phyloP scores from a whole-genome alignment of 2,797 vertebrate species.

The Neosilurus hyrtlii region DNA sequence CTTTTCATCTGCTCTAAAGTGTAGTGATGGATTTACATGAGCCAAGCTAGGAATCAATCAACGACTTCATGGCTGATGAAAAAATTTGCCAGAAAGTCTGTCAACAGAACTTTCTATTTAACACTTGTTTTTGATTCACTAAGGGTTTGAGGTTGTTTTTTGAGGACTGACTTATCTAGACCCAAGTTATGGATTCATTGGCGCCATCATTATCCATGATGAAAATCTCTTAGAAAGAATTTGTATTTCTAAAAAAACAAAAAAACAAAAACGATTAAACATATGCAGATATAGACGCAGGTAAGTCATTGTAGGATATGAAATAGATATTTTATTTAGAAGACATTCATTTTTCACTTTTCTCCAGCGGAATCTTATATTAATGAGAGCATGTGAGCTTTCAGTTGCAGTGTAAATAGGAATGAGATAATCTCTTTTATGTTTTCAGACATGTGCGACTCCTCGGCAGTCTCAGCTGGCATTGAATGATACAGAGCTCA shows the following conservation, averaged over 20 bases:
- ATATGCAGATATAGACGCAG: constrained; percentile 35
- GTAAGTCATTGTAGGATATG: constrained; percentile 57
- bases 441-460: constrained; percentile 65
- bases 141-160: constrained; percentile 5
- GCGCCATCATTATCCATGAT: not conserved
- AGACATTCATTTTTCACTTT: constrained; percentile 56
- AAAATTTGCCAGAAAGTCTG: constrained; percentile 29
- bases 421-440: constrained; percentile 62
- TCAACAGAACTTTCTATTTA: constrained; percentile 19
- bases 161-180: not conserved
- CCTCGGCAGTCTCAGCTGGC: constrained; percentile 63
- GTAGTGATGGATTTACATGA: constrained; percentile 38
- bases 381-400: constrained; percentile 58
- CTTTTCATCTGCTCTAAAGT: constrained; percentile 23
- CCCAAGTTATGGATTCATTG: constrained; percentile 9
- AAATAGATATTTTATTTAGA: constrained; percentile 47
- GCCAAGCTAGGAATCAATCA: constrained; percentile 30
- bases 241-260: not conserved
- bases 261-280: not conserved
- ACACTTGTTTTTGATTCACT: constrained; percentile 17
- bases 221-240: not conserved
- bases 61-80: constrained; percentile 28
- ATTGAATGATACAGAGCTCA: constrained; percentile 68
- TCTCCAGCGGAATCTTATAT: constrained; percentile 54
- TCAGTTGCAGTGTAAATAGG: constrained; percentile 56